Conservation (phyloP, 2,888 invertebrate species). For the Drosophila putrida region DNA sequence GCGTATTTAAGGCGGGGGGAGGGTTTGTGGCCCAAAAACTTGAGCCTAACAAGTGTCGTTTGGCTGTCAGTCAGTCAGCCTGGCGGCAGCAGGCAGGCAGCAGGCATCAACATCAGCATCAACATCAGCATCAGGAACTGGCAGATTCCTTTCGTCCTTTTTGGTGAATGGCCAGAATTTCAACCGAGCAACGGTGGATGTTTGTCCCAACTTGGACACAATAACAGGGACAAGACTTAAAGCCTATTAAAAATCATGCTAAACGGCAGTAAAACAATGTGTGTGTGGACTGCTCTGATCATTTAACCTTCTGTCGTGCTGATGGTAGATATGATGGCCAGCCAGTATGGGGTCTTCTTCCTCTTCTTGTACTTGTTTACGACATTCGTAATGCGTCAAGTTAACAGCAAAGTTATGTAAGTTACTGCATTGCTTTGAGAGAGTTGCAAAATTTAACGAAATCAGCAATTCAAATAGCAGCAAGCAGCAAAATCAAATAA, state of each 20-base stretch:
- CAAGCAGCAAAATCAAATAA: conserved; percentile 54
- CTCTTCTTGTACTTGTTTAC: conserved; percentile 47
- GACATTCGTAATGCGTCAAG: conserved; percentile 55
- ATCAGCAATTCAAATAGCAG: conserved; percentile 23
- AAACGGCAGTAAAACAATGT: conserved; percentile 79
- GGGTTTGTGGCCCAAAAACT: conserved; percentile 41
- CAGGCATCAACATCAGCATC: not conserved
- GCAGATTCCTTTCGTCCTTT: conserved; percentile 1
- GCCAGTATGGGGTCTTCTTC: not conserved
- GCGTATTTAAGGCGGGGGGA: conserved; percentile 42
- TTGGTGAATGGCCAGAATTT: conserved; percentile 1
- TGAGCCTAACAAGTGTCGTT: conserved; percentile 79
- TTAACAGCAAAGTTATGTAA: conserved; percentile 50
- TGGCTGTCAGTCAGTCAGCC: conserved; percentile 63
- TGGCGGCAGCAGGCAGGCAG: conserved; percentile 27
- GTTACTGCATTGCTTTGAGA: conserved; percentile 11
- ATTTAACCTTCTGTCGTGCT: not conserved
- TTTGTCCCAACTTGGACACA: conserved; percentile 47
- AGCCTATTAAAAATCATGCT: conserved; percentile 80
- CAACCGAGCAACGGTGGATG: conserved; percentile 38
- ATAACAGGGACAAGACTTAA: conserved; percentile 56
- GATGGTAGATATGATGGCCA: not conserved
- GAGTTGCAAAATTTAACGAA: conserved; percentile 11
- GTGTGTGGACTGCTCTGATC: conserved; percentile 54
- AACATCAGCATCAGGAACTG: conserved; percentile 13